phyloP scores from a whole-genome alignment of 2,113 vertebrate genomes.

The Drymodes brunneopygia region DNA sequence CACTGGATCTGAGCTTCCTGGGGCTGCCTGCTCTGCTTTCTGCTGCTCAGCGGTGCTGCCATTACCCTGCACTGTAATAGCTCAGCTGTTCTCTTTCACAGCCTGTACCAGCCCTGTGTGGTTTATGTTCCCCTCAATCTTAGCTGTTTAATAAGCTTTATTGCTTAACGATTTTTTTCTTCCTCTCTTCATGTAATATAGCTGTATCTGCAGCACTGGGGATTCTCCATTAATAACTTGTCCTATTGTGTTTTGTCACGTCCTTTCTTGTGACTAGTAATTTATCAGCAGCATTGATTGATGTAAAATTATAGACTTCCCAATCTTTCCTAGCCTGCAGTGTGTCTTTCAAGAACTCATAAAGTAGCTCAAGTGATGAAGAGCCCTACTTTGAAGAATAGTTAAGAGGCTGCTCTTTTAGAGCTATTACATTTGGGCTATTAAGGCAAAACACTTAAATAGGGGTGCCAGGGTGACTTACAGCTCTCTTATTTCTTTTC shows the following conservation, averaged over 20 bases:
- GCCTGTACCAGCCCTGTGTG: not conserved
- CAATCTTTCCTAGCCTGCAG: slow-evolving; percentile 10
- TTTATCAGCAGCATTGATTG: slow-evolving; percentile 31
- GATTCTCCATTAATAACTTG: slow-evolving; percentile 19
- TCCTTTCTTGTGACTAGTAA: slow-evolving; percentile 33
- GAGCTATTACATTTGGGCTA: not conserved
- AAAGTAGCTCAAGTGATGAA: slow-evolving; percentile 23
- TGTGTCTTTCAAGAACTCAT: slow-evolving; percentile 45
- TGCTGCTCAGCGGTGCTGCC: not conserved
- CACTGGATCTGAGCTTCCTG: not conserved
- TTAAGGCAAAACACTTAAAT: slow-evolving; percentile 31
- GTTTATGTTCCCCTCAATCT: not conserved
- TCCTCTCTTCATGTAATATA: not conserved
- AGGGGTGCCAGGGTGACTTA: not conserved
- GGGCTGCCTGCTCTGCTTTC: not conserved
- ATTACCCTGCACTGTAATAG: not conserved
- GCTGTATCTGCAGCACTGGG: not conserved
- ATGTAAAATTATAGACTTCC: slow-evolving; percentile 49
- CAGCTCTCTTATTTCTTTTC: not conserved
- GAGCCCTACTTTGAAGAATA: not conserved
- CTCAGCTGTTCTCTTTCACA: not conserved
- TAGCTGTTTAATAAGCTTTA: slow-evolving; percentile 37
- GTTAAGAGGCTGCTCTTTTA: slow-evolving; percentile 19
- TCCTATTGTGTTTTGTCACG: slow-evolving; percentile 1
- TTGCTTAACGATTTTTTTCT: slow-evolving; percentile 21